phyloP scores from a whole-genome alignment of 2,797 vertebrate genomes.

The Leuciscus waleckii region DNA sequence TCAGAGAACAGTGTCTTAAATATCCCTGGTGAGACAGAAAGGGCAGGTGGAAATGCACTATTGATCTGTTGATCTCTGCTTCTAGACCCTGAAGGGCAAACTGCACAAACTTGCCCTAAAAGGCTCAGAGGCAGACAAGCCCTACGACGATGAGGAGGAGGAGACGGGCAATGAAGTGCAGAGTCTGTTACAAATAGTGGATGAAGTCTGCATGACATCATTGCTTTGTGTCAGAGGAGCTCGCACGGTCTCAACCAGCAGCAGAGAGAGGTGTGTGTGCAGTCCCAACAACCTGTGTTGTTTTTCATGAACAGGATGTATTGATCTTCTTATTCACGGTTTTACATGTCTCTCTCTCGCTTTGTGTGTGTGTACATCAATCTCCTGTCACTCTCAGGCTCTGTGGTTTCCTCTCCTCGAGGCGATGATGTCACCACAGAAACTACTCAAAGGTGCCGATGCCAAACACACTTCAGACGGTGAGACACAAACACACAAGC shows the following conservation, averaged over 20 bases:
- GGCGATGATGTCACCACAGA: slow-evolving; percentile 95
- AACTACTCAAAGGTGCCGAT: slow-evolving; percentile 75
- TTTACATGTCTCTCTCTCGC: slow-evolving; percentile 12
- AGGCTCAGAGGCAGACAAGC: slow-evolving; percentile 31
- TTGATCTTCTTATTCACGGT: slow-evolving; percentile 40
- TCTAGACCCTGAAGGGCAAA: slow-evolving; percentile 83
- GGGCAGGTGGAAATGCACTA: neutral
- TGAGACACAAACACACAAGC: slow-evolving; percentile 67
- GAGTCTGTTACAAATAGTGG: slow-evolving; percentile 74
- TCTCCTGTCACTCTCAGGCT: slow-evolving; percentile 70
- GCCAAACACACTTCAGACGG: slow-evolving; percentile 81
- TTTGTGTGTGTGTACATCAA: neutral
- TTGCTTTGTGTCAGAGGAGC: slow-evolving; percentile 88
- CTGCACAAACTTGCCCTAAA: slow-evolving; percentile 76
- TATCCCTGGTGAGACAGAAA: slow-evolving; percentile 23
- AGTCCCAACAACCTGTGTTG: neutral
- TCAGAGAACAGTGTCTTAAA: slow-evolving; percentile 28
- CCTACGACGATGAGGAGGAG: neutral
- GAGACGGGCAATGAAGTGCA: slow-evolving; percentile 26
- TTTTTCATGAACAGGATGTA: slow-evolving; percentile 47
- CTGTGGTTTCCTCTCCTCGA: slow-evolving; percentile 95
- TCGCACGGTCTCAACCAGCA: slow-evolving; percentile 88
- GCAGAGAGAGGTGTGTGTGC: slow-evolving; percentile 83
- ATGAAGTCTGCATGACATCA: slow-evolving; percentile 83
- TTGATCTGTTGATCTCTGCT: slow-evolving; percentile 33